A percentile compares a stretch with the other conserved stretches of the same genome.
Evolutionary conservation across 1,140 invertebrate genomes (phyloP).

Genomic region (Drosophila parvula): DNA sequence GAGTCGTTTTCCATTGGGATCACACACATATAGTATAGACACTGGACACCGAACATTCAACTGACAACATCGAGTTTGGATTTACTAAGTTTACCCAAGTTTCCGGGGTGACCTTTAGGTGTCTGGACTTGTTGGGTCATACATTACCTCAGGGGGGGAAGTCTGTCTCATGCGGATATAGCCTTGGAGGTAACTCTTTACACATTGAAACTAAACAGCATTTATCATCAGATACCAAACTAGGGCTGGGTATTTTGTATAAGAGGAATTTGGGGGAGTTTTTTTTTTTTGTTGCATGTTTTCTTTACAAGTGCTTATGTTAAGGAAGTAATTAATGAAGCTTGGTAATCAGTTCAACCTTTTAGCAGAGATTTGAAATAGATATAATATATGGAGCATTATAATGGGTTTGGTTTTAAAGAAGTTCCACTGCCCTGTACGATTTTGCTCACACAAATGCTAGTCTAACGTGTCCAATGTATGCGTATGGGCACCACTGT

Average conservation of each 20-base stretch:
- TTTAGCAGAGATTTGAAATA: background rate
- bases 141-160: constrained; percentile 44
- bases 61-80: constrained; percentile 66
- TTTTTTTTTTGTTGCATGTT: background rate
- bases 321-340: background rate
- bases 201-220: constrained; percentile 81
- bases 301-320: background rate
- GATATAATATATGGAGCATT: too few relatives aligned
- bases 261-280: background rate
- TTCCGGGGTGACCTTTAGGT: background rate
- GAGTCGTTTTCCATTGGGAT: background rate
- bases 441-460: too few relatives aligned
- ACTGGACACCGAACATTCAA: constrained; percentile 71
- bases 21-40: constrained; percentile 45
- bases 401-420: too few relatives aligned
- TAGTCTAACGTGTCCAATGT: too few relatives aligned
- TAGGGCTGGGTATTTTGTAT: constrained; percentile 17
- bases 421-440: too few relatives aligned
- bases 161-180: constrained; percentile 49
- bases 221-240: constrained; percentile 75
- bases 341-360: background rate
- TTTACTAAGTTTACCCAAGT: constrained; percentile 53
- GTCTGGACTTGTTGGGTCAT: constrained; percentile 28
- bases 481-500: too few relatives aligned
- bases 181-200: constrained; percentile 32